phyloP scores from a whole-genome alignment of 2,113 vertebrate genomes.

The Cnemophilus loriae region DNA sequence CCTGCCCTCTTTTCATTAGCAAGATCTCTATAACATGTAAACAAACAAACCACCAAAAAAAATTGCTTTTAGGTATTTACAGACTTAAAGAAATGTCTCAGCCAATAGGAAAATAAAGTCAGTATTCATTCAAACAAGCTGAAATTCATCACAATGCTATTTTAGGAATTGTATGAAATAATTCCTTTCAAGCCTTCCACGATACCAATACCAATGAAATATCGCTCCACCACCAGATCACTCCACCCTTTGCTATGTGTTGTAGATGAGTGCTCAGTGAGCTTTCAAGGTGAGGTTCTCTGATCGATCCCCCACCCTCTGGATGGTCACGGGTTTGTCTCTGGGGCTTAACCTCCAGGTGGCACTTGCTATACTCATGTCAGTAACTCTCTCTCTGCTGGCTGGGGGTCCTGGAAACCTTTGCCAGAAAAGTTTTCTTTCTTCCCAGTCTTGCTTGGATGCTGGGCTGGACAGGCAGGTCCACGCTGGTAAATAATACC shows the following conservation, averaged over 20 bases:
- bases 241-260: background rate
- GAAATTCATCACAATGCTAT: background rate
- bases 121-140: background rate
- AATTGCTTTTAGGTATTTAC: background rate
- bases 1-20: background rate
- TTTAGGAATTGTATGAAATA: background rate
- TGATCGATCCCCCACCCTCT: background rate
- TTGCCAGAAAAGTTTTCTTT: background rate
- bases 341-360: background rate
- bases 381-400: background rate
- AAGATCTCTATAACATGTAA: background rate
- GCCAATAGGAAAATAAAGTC: background rate
- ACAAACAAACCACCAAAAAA: background rate
- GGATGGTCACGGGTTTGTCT: background rate
- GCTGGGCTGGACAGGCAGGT: background rate
- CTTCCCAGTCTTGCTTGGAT: background rate
- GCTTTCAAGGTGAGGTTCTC: background rate
- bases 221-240: background rate
- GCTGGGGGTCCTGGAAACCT: background rate
- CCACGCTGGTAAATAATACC: background rate
- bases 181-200: background rate
- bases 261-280: background rate
- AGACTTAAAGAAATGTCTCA: background rate
- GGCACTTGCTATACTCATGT: background rate
- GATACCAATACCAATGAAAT: background rate